Base-by-base conservation (phyloP, 2,797 vertebrate species). In the Merluccius polli region DNA sequence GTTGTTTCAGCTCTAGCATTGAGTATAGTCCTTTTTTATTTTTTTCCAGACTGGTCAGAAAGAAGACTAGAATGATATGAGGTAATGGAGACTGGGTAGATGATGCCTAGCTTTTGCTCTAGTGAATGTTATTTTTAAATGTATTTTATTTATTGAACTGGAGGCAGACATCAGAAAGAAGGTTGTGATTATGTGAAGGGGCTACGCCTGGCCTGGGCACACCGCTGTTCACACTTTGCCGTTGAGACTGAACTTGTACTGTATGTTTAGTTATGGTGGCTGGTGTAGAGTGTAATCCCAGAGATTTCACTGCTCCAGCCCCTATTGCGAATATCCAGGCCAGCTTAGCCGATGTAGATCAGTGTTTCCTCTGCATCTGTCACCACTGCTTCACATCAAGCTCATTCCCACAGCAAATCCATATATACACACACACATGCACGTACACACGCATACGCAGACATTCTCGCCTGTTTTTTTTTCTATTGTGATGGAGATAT, bases 221-320 rank as follows among this genome's bases (percentile, higher is more conserved):
- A 27, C n/a, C 70, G 41, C 35, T 10, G 63, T 52, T 80, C 72
- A n/a, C 35, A 73, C 82, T 81, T 80, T 81, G 74, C 85, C 59
- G 32, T 21, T 77, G 36, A 63, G 84, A 65, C 24, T 65, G 6
- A 27, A 27, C 24, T 11, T 11, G 52, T 8, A 24, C 24, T 24
- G 59, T 65, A 4, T 65, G 59, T 65, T 65, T 27, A 65, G 11
- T 75, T 79, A 38, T 41, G 2, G 69, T 78, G 78, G 72, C 59
- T 75, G 81, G 68, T 81, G 65, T 6, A 69, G 77, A 16, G 71
- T 80, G 70, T 90, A 90, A 90, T 91, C 88, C 81, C 72, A 11
- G 4, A 83, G 77, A 83, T 84, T 83, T 84, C 59, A 78, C 70
- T 44, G 81, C 24, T 69, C 27, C 9, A 24, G 68, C 73, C 75